Percentiles rank a stretch among this genome's conserved stretches.
phyloP scores from a whole-genome alignment of 92 coral and sea anemone species.

The Porites rus region DNA sequence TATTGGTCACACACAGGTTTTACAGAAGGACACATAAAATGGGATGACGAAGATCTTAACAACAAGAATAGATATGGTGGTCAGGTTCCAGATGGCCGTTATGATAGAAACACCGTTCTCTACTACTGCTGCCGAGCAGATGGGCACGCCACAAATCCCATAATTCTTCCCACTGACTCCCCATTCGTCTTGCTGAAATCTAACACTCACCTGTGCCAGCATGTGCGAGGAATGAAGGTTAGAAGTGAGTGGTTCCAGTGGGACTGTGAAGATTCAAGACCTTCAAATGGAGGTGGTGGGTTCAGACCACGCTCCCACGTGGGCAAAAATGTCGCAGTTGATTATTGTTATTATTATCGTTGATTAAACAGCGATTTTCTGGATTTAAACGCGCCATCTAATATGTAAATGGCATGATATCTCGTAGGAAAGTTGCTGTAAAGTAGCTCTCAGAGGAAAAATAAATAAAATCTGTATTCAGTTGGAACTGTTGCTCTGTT shows the following conservation, averaged over 20 bases:
- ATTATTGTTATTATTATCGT: conserved; percentile 32
- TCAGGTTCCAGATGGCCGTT: conserved; percentile 56
- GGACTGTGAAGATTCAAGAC: conserved; percentile 22
- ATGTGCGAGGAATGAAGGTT: conserved; percentile 25
- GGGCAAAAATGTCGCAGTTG: conserved; percentile 1
- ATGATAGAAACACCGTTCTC: conserved; percentile 38
- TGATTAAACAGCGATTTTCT: too few species aligned
- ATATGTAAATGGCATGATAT: too few species aligned
- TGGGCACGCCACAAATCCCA: conserved; percentile 68
- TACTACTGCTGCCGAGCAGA: conserved; percentile 68
- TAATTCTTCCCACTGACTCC: conserved; percentile 64
- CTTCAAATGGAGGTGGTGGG: conserved; percentile 4
- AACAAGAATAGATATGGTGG: conserved; percentile 48
- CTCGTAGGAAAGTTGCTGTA: too few species aligned
- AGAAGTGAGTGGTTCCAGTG: conserved; percentile 37
- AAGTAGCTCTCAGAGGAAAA: too few species aligned
- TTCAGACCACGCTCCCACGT: conserved; percentile 1
- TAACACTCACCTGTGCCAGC: conserved; percentile 34
- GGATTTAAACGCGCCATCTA: too few species aligned
- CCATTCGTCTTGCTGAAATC: conserved; percentile 53
- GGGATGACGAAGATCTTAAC: conserved; percentile 66
- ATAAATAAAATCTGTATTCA: too few species aligned
- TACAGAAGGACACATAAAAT: conserved; percentile 44
- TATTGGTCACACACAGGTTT: conserved; percentile 21
- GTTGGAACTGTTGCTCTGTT: too few species aligned